phyloP scores from a whole-genome alignment of 2,113 vertebrate species.

The Rhabdomys dilectus region DNA sequence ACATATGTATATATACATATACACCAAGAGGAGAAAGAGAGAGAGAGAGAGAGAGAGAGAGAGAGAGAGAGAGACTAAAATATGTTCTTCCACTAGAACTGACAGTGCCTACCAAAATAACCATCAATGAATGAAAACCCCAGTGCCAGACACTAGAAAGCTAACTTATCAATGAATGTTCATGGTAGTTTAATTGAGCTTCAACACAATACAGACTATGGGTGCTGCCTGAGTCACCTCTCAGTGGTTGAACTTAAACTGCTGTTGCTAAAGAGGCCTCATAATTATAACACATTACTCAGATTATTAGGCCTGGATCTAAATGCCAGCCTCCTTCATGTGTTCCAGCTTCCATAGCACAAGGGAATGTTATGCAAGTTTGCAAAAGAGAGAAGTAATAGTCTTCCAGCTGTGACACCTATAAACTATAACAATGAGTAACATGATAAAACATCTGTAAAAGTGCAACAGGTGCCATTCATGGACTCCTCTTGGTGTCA shows the following conservation, averaged over 20 bases:
- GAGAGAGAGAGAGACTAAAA: background rate
- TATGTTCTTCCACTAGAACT: background rate
- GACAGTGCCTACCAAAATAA: background rate
- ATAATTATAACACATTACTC: background rate
- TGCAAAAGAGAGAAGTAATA: background rate
- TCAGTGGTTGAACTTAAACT: background rate
- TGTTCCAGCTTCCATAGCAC: background rate
- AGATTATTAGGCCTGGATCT: background rate
- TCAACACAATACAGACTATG: background rate
- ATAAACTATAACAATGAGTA: background rate
- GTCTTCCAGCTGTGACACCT: background rate
- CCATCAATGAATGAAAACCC: background rate
- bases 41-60: background rate
- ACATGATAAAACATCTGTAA: background rate
- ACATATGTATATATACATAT: background rate
- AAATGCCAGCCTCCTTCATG: fast-evolving
- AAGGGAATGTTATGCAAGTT: background rate
- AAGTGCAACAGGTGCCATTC: background rate
- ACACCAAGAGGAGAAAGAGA: background rate
- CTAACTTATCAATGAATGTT: background rate
- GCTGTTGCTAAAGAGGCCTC: background rate
- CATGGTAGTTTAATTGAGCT: background rate
- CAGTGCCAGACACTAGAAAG: background rate
- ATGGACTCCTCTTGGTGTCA: background rate
- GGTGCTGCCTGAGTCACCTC: too few relatives aligned